Evolutionary conservation across 2,797 vertebrate species (phyloP).

Genomic region (Odontamblyopus lacepedii): DNA sequence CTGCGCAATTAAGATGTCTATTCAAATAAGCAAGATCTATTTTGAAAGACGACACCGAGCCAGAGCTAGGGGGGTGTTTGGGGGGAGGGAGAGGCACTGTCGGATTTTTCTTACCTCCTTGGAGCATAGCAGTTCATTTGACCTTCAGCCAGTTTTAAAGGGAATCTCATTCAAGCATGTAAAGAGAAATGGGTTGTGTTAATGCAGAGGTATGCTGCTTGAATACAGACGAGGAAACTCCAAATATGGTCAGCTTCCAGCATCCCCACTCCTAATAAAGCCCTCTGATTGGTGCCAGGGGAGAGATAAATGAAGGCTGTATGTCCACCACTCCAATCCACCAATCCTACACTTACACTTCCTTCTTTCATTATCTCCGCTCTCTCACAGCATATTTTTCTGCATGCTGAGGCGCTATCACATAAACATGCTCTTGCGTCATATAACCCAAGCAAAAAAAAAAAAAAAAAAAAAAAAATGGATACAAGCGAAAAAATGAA

Average conservation of each 20-base stretch:
- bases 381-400: constrained; percentile 51
- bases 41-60: constrained; percentile 42
- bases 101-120: constrained; percentile 24
- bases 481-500: constrained; percentile 44
- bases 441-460: constrained; percentile 40
- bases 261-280: constrained; percentile 63
- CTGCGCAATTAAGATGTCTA: constrained; percentile 61
- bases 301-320: constrained; percentile 72
- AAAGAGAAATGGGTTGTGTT: constrained; percentile 74
- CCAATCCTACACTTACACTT: constrained; percentile 38
- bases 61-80: constrained; percentile 37
- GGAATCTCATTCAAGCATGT: constrained; percentile 71
- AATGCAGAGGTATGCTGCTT: constrained; percentile 57
- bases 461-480: constrained; percentile 18
- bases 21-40: constrained; percentile 51
- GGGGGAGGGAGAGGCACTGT: constrained; percentile 23
- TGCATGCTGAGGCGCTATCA: constrained; percentile 56
- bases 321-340: constrained; percentile 60
- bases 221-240: constrained; percentile 58
- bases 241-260: constrained; percentile 58
- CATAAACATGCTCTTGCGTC: constrained; percentile 43
- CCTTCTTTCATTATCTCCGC: constrained; percentile 13
- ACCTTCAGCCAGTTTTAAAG: constrained; percentile 69
- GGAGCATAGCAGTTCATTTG: constrained; percentile 60
- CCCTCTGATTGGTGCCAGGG: constrained; percentile 54